A percentile compares a stretch with the other conserved stretches of the same genome.
phyloP scores from a whole-genome alignment of 2,888 invertebrate species.

The Drosophila barbarae region DNA sequence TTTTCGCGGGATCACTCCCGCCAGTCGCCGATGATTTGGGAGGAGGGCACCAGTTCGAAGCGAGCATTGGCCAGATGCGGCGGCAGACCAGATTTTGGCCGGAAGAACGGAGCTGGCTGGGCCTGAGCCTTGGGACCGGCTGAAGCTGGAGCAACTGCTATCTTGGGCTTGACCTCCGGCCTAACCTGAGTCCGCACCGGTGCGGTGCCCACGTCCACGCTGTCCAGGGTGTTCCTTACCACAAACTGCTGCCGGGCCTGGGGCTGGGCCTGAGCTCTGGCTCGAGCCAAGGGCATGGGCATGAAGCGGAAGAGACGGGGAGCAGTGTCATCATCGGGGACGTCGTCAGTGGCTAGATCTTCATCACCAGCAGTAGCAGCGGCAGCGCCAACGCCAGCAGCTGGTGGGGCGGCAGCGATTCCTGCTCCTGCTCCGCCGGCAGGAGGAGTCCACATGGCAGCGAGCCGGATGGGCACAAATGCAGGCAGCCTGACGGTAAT shows the following conservation, averaged over 20 bases:
- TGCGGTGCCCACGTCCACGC: constrained; percentile 61
- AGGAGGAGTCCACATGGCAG: constrained; percentile 79
- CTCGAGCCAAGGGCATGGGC: constrained; percentile 18
- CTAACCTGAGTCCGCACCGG: constrained; percentile 42
- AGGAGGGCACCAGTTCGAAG: constrained; percentile 63
- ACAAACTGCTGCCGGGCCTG: constrained; percentile 35
- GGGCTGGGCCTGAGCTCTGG: background rate
- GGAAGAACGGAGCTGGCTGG: constrained; percentile 4
- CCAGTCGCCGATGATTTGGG: constrained; percentile 66
- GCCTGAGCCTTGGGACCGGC: constrained; percentile 65
- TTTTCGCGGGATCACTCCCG: constrained; percentile 45
- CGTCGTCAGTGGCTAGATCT: constrained; percentile 28
- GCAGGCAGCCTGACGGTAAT: constrained; percentile 75
- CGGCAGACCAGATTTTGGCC: constrained; percentile 48
- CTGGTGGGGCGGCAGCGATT: background rate
- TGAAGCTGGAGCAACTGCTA: constrained; percentile 39
- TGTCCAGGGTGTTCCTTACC: constrained; percentile 58
- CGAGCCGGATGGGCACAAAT: constrained; percentile 76
- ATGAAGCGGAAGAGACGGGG: constrained; percentile 55
- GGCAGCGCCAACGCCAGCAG: background rate
- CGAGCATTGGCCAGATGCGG: constrained; percentile 50
- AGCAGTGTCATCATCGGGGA: constrained; percentile 13
- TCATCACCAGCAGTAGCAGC: constrained; percentile 2
- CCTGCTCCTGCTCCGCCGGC: constrained; percentile 23
- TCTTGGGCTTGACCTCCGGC: constrained; percentile 63